Conservation (phyloP, 2,113 vertebrate genomes). For the Panthera tigris region DNA sequence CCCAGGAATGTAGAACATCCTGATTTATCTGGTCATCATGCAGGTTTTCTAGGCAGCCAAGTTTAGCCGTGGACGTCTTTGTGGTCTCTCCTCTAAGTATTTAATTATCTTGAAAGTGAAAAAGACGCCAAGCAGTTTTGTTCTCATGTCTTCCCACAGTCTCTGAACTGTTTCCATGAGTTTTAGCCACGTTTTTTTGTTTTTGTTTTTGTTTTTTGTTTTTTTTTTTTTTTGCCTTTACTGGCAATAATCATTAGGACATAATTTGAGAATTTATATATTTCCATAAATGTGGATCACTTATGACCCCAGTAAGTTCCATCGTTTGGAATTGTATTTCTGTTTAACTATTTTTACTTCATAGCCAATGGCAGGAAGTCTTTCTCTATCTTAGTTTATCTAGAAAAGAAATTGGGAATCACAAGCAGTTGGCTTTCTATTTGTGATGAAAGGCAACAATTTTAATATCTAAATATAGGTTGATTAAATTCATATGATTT, state of each 20-base stretch:
- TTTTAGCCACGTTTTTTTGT: neutral
- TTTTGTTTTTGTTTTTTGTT: neutral
- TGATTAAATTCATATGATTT: neutral
- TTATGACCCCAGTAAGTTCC: neutral
- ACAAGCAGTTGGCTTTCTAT: neutral
- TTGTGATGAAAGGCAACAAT: neutral
- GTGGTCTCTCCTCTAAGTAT: neutral
- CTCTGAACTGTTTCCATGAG: neutral
- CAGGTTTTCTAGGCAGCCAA: neutral
- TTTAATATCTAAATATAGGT: neutral
- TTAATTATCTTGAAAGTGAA: neutral
- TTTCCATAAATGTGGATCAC: neutral
- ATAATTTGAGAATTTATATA: neutral
- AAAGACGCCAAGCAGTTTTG: neutral
- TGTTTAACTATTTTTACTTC: neutral
- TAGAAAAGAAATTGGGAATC: neutral
- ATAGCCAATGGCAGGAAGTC: neutral
- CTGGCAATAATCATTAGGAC: neutral
- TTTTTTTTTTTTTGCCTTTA: neutral
- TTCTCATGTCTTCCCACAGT: neutral
- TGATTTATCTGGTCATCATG: neutral
- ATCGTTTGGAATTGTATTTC: neutral
- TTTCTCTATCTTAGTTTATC: conserved; percentile 27
- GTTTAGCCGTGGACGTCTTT: neutral
- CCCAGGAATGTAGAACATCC: neutral